phyloP scores from a whole-genome alignment of 2,113 vertebrate genomes.

The Tor tambroides region DNA sequence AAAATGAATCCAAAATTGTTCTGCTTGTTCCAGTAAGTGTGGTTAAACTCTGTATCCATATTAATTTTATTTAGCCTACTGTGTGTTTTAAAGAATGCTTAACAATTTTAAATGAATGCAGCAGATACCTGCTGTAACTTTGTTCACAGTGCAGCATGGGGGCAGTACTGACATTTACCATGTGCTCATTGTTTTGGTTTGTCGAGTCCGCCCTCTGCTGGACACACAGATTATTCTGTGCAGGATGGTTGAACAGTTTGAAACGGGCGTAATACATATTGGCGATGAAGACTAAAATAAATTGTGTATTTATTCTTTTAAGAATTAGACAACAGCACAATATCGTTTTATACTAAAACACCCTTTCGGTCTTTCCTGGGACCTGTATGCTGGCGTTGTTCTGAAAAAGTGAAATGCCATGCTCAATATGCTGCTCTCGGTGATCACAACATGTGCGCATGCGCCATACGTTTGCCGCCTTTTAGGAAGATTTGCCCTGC shows the following conservation, averaged over 20 bases:
- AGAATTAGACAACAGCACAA: neutral
- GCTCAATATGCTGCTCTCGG: no score
- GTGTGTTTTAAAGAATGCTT: neutral
- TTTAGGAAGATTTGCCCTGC: no score
- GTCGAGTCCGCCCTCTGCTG: constrained; percentile 22
- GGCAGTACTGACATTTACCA: constrained; percentile 1
- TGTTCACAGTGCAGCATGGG: neutral
- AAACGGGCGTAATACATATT: neutral
- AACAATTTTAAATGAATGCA: neutral
- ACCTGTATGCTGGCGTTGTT: neutral
- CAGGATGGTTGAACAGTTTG: neutral
- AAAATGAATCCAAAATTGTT: neutral
- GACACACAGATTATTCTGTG: neutral
- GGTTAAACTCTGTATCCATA: neutral
- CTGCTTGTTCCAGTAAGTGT: neutral
- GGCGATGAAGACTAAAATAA: neutral
- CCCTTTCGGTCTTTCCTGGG: neutral
- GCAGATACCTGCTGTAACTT: neutral
- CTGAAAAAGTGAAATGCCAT: neutral
- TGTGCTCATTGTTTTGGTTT: constrained; percentile 40
- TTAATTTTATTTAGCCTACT: neutral
- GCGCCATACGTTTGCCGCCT: no score
- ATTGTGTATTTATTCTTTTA: neutral
- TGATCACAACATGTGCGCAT: no score
- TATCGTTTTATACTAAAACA: neutral